Base-by-base conservation (phyloP, 2,113 vertebrate genomes). In the Mastomys natalensis region DNA sequence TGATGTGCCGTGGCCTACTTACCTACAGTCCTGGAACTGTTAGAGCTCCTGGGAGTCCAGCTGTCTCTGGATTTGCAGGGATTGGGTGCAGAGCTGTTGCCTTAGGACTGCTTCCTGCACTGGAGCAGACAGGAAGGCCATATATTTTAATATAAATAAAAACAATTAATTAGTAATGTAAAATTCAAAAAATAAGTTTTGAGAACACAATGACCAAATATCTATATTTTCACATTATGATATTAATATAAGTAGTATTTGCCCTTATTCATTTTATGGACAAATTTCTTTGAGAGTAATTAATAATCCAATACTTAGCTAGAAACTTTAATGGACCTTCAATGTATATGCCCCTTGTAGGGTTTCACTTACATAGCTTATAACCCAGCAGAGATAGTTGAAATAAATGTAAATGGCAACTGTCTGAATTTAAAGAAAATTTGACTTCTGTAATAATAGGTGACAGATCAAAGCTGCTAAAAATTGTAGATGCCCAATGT, bases 91-190 rank as follows among this genome's bases (percentile, higher is more conserved):
- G 45, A 48, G 45, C 45, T 48, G 45, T 48, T 48, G 45, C 45
- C 6, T 6, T 48, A 48, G 45, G 45, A 48, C 45, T 48, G 45
- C 45, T 48, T 48, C 45, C 4, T 48, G 45, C 45, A 48, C 45
- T 48, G 45, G 45, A 4, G 6, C 45, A 48, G 6, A 48, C 45
- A 48, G 45, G 45, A 48, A 48, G 45, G 45, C 45, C 3, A 64
- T 64, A 9, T 43, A 9, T 91, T 89, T 21, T 45, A 82, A 45
- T 81, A 72, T n/a, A 96, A 94, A 77, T 72, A n/a, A 87, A 68
- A 94, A 60, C 7, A 88, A 34, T 78, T 78, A 62, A 80, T 73
- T 85, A 72, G 68, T 12, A 90, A 64, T 82, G 48, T 78, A 24
- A 86, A 88, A 51, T 91, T 87, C 29, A 45, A 48, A 48, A 87